Evolutionary conservation across 2,888 invertebrate genomes (phyloP), one percentile per base, ranked within the genome.

Genomic region (Erebia aethiops): DNA sequence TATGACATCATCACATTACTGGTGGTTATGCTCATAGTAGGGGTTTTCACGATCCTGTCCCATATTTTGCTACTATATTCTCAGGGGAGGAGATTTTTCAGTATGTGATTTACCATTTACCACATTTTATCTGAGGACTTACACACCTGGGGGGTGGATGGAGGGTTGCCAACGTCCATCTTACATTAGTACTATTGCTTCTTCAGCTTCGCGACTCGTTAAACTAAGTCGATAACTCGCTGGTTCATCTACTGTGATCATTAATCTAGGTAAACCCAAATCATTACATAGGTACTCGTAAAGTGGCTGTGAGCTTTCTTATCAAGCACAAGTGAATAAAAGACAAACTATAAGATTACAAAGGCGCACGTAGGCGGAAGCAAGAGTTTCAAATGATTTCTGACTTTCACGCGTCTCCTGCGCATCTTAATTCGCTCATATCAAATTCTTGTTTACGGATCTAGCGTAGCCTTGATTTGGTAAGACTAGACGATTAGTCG

Each of bases 361-460:
- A 67, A 51, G n/a, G 35, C 16, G 16, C n/a, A 61, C 60, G 67
- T 61, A 52, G 67, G 67, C 49, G 52, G 51, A 52, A 61, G 52
- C 60, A 41, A 61, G 35, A 67, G 26, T 41, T 58, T 57, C 46
- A 26, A 58, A 51, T 52, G 35, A 67, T 67, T 51, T 35, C 52
- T 63, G 57, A 67, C 71, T 71, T 71, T 71, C 73, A 52, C 71
- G 14, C 49, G 54, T 64, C 60, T 56, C 35, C 41, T 35, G 57
- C 43, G 63, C 62, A 71, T 69, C 67, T 69, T 64, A 56, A 69
- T 54, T 69, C 56, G 67, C 66, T 21, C 67, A 67, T 61, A 67
- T 67, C 21, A 16, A 52, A 61, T 61, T 58, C 69, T 64, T 35
- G 57, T 65, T 74, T 51, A 68, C 74, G 73, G 68, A 72, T 74